Evolutionary conservation across 2,797 vertebrate genomes (phyloP), one percentile per base, ranked within the genome.

Genomic region (Sebastiscus tertius): DNA sequence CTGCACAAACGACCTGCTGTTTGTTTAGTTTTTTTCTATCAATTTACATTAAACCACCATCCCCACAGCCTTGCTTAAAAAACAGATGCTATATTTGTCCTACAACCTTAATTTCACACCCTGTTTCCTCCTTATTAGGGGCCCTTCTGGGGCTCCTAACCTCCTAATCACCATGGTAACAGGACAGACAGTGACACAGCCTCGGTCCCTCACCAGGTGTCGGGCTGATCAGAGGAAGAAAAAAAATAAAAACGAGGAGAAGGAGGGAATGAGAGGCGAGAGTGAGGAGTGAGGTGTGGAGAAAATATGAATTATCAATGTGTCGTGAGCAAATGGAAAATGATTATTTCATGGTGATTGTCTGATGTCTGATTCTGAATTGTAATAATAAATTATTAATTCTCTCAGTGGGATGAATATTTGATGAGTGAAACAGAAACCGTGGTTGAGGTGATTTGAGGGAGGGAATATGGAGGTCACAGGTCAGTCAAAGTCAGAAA

Each of bases 321-420:
- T 73, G 88, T 72, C 13, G 52, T 72, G 79, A 88, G 89, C 89
- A 92, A 93, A 94, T 90, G 90, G 87, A 90, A 92, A 91, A 94
- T 93, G 4, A 94, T 95, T 94, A 93, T 95, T 94, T 94, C 75
- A 92, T 89, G 80, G 85, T 88, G 91, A 94, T 91, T 93, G 88
- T 94, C 88, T 94, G 89, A 93, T 90, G 88, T 88, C 87, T 89
- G 93, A 93, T 94, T 88, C 85, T 79, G 87, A 90, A 93, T 91
- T 93, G 94, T 93, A 93, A 89, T 61, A 56, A 77, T 95, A 75
- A 93, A 94, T 94, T 93, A 94, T 94, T 93, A 83, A 95, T 91
- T 79, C 39, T 73, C 75, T 66, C 71, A 61, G 69, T 20, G 36
- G 31, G 77, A 90, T 93, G 68, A 94, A 94, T 94, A 91, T 93